phyloP scores from a whole-genome alignment of 2,888 invertebrate genomes.

The Caenorhabditis sinica region DNA sequence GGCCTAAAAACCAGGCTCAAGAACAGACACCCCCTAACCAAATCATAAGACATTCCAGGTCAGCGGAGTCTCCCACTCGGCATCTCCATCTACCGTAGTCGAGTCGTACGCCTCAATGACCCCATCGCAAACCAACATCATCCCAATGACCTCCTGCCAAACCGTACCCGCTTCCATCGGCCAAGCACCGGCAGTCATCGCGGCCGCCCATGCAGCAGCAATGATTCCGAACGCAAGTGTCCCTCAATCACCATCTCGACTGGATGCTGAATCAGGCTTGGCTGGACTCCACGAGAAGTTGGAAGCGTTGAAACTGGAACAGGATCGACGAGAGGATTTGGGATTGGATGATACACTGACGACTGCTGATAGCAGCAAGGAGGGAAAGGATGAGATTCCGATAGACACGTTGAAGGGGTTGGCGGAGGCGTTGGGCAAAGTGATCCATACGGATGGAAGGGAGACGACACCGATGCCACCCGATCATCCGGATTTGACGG shows the following conservation, averaged over 20 bases:
- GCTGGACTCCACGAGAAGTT: slow-evolving; percentile 60
- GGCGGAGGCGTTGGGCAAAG: slow-evolving; percentile 79
- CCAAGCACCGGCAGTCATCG: slow-evolving; percentile 46
- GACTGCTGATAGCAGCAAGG: too few relatives aligned
- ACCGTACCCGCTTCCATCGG: slow-evolving; percentile 48
- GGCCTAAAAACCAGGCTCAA: too few relatives aligned
- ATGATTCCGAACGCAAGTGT: slow-evolving; percentile 58
- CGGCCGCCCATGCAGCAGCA: slow-evolving; percentile 30
- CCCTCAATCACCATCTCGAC: slow-evolving; percentile 55
- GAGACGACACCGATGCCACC: slow-evolving; percentile 75
- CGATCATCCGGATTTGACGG: slow-evolving; percentile 48
- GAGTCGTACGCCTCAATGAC: slow-evolving; percentile 60
- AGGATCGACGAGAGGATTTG: slow-evolving; percentile 52
- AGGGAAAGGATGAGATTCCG: slow-evolving; percentile 69
- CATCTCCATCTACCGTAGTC: slow-evolving; percentile 59
- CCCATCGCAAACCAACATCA: slow-evolving; percentile 35
- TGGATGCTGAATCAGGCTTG: slow-evolving; percentile 49
- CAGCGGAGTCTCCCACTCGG: slow-evolving; percentile 63
- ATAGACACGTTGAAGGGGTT: slow-evolving; percentile 80
- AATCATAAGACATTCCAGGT: slow-evolving; percentile 41
- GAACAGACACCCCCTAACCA: neutral
- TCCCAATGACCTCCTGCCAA: slow-evolving; percentile 34
- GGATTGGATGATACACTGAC: neutral
- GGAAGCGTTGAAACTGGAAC: slow-evolving; percentile 59
- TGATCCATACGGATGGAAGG: slow-evolving; percentile 75